A percentile compares a stretch with the other conserved stretches of the same genome.
Conservation (phyloP, 2,113 vertebrate genomes). For the Madoqua kirkii region DNA sequence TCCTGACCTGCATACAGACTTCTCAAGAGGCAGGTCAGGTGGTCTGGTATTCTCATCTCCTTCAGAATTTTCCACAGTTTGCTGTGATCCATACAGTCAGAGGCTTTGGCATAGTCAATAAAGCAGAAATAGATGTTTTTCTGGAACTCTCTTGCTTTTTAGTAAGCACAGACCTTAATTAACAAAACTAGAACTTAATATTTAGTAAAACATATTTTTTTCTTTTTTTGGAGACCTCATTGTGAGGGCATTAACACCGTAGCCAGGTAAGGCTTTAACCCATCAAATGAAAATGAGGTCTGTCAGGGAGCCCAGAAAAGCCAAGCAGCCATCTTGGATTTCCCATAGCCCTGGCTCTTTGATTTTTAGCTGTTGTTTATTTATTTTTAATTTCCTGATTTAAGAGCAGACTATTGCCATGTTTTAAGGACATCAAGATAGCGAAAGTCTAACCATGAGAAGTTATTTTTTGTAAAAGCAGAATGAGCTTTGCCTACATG, state of each 20-base stretch:
- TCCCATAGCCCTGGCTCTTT: background rate
- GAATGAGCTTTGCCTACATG: background rate
- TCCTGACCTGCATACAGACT: no score
- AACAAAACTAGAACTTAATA: background rate
- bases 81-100: no score
- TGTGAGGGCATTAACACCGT: background rate
- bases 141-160: background rate
- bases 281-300: background rate
- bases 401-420: background rate
- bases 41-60: no score
- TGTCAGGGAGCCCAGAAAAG: background rate
- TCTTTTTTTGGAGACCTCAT: background rate
- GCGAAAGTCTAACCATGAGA: background rate
- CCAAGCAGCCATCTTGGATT: background rate
- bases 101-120: no score
- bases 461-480: background rate
- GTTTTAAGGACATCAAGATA: background rate
- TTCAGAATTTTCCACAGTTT: no score
- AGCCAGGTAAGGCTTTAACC: background rate
- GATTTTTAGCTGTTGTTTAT: background rate
- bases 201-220: background rate
- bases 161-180: background rate
- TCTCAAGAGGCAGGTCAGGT: no score
- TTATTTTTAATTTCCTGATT: background rate
- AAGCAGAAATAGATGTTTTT: no score